Conservation (phyloP, 35 echinoderm and acorn worm species). For the Ophiothrix spiculata region DNA sequence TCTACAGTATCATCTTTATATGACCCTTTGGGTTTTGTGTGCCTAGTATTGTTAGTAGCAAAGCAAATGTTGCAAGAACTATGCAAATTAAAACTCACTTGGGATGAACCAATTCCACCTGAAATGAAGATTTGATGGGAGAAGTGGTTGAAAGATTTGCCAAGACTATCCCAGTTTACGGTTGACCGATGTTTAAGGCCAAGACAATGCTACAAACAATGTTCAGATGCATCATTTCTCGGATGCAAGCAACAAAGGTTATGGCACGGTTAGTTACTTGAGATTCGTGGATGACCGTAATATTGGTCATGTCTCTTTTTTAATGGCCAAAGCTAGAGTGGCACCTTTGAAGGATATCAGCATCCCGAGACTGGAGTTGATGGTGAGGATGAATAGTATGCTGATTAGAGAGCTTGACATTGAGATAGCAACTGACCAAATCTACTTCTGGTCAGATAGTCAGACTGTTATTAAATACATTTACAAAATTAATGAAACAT, state of each 20-base stretch:
- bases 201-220: slow-evolving; percentile 19
- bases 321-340: background rate
- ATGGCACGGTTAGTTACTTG: background rate
- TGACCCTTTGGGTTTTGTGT: slow-evolving; percentile 66
- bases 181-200: slow-evolving; percentile 30
- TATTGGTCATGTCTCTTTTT: background rate
- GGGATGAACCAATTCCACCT: slow-evolving; percentile 47
- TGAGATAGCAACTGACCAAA: background rate
- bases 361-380: background rate
- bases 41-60: slow-evolving; percentile 36
- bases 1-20: slow-evolving; percentile 47
- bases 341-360: background rate
- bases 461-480: background rate
- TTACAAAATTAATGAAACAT: background rate
- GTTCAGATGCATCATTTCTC: slow-evolving; percentile 26
- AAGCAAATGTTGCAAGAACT: slow-evolving; percentile 56
- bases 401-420: background rate
- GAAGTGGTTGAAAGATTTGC: slow-evolving; percentile 36
- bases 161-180: slow-evolving; percentile 12
- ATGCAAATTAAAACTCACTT: slow-evolving; percentile 23
- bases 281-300: background rate
- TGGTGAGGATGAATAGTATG: background rate
- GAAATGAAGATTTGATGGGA: slow-evolving; percentile 13
- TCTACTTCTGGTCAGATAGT: background rate
- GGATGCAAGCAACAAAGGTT: background rate